These are phyloP conservation scores for Whitmania pigra DNA, from an alignment of 1,140 invertebrate species.

Conservation along the genomic window DNA sequence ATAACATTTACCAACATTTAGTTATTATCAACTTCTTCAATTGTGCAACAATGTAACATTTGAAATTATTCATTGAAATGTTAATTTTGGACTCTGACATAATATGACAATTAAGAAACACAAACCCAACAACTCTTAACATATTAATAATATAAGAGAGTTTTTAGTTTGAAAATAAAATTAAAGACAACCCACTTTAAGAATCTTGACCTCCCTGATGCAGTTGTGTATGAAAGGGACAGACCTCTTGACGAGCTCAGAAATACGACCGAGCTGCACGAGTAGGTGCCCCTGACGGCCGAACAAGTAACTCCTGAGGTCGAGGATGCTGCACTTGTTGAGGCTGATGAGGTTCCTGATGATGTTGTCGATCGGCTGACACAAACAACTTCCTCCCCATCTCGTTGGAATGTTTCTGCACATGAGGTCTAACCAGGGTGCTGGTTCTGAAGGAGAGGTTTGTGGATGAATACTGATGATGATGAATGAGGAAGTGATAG, in stretches of 20 bases:
- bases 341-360: conserved; percentile 56
- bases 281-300: conserved; percentile 78
- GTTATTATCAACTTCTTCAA: no score
- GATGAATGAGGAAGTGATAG: background rate
- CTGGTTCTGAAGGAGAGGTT: conserved; percentile 35
- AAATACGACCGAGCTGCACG: conserved; percentile 60
- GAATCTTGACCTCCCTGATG: conserved; percentile 58
- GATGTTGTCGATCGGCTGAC: conserved; percentile 53
- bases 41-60: no score
- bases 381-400: conserved; percentile 68
- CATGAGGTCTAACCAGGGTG: conserved; percentile 66
- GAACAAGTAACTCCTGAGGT: conserved; percentile 86
- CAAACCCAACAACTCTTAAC: no score
- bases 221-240: conserved; percentile 74
- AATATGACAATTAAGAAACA: background rate
- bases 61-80: no score
- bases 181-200: conserved; percentile 51
- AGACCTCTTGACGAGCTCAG: conserved; percentile 71
- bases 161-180: background rate
- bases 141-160: no score
- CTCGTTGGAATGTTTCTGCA: conserved; percentile 55
- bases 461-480: background rate
- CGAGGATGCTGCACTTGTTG: conserved; percentile 60
- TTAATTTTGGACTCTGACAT: no score
- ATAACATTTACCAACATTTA: no score